phyloP scores from a whole-genome alignment of 2,113 vertebrate species.

The Terrapene triunguis region DNA sequence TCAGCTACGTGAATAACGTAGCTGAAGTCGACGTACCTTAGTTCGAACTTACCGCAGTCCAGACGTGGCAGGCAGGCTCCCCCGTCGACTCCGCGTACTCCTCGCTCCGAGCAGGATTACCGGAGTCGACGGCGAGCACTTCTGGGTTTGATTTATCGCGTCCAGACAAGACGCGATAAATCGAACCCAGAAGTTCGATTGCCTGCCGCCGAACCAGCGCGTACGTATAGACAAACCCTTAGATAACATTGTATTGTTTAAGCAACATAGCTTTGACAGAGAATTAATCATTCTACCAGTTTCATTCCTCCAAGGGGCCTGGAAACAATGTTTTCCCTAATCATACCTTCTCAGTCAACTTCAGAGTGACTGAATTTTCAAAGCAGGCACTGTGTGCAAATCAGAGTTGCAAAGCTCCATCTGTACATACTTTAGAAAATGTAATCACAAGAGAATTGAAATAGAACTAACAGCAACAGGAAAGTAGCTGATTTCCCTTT shows the following conservation, averaged over 20 bases:
- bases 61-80: too few relatives aligned
- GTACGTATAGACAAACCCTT: neutral
- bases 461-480: neutral
- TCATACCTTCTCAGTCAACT: neutral
- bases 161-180: too few relatives aligned
- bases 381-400: neutral
- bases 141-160: too few relatives aligned
- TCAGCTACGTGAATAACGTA: too few relatives aligned
- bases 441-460: neutral
- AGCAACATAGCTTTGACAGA: neutral
- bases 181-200: too few relatives aligned
- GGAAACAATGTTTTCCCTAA: neutral
- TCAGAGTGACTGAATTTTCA: neutral
- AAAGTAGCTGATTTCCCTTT: accelerated
- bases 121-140: too few relatives aligned
- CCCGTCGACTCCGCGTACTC: too few relatives aligned
- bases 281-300: neutral
- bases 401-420: neutral
- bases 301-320: neutral
- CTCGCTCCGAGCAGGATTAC: too few relatives aligned
- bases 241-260: neutral
- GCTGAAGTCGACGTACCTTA: too few relatives aligned
- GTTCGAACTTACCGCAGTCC: too few relatives aligned
- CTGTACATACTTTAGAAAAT: neutral
- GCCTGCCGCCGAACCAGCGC: too few relatives aligned